Evolutionary conservation across 64 coral and sea anemone species (phyloP).

Genomic region (Stichodactyla mertensii): DNA sequence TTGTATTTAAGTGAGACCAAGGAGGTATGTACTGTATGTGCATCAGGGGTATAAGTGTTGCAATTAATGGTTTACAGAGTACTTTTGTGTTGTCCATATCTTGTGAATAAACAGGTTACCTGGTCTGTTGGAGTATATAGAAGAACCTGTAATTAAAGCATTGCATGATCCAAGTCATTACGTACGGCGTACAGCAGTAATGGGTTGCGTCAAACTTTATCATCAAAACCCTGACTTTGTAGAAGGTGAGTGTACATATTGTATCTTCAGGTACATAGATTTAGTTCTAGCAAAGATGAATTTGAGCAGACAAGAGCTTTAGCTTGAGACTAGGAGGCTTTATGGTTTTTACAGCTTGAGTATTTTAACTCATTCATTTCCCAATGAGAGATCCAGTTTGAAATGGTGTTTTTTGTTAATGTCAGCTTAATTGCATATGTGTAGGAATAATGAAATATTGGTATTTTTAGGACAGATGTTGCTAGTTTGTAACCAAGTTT

Average conservation of each 20-base stretch:
- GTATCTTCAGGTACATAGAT: too few relatives aligned
- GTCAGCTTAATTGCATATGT: too few relatives aligned
- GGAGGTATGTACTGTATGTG: too few relatives aligned
- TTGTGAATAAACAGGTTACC: slow-evolving; percentile 51
- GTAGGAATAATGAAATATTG: neutral
- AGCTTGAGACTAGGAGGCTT: too few relatives aligned
- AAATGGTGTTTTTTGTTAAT: neutral
- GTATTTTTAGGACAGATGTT: neutral
- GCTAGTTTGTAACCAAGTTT: neutral
- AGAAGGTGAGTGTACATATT: slow-evolving; percentile 38
- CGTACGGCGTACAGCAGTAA: slow-evolving; percentile 80
- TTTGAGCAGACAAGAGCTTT: too few relatives aligned
- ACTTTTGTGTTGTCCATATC: neutral
- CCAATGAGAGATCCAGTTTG: neutral
- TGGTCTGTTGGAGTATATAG: slow-evolving; percentile 91
- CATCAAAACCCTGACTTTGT: slow-evolving; percentile 80
- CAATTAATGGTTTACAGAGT: too few relatives aligned
- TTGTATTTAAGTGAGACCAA: too few relatives aligned
- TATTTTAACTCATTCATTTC: too few relatives aligned
- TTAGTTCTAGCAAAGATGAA: too few relatives aligned
- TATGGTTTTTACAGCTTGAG: too few relatives aligned
- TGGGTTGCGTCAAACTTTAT: slow-evolving; percentile 88
- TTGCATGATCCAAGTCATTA: slow-evolving; percentile 70
- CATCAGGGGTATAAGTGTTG: too few relatives aligned
- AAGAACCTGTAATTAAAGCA: slow-evolving; percentile 64